These are phyloP conservation scores for Aphidius colemani DNA, from an alignment of 2,888 invertebrate genomes.

Conservation along the genomic window DNA sequence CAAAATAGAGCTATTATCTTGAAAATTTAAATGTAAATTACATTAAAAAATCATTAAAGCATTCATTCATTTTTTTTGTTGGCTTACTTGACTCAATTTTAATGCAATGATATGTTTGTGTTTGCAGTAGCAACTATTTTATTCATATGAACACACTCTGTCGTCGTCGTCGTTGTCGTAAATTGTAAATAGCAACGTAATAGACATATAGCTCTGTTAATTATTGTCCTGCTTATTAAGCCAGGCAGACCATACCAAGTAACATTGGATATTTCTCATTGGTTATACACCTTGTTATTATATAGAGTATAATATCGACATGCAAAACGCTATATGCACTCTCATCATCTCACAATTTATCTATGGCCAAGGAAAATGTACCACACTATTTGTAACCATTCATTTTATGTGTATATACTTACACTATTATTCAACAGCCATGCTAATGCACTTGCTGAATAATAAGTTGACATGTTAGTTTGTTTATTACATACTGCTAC, in stretches of 20 bases:
- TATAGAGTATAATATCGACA: slow-evolving; percentile 20
- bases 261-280: no score
- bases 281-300: background rate
- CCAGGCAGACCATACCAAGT: slow-evolving; percentile 26
- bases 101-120: no score
- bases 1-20: no score
- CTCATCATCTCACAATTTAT: background rate
- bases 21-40: no score
- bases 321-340: slow-evolving; percentile 19
- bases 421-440: no score
- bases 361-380: slow-evolving; percentile 31
- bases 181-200: slow-evolving; percentile 44
- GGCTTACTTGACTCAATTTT: no score
- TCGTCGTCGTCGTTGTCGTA: slow-evolving; percentile 33
- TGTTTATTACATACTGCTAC: no score
- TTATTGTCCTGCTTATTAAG: slow-evolving; percentile 52
- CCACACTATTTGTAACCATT: slow-evolving; percentile 15
- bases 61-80: no score
- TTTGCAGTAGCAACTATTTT: slow-evolving; percentile 7
- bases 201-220: slow-evolving; percentile 49
- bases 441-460: background rate
- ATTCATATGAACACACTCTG: slow-evolving; percentile 31
- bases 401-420: background rate
- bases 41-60: no score
- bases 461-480: background rate